Evolutionary conservation across 1,140 invertebrate genomes (phyloP).

Genomic region (Leptonema lineaticorne): DNA sequence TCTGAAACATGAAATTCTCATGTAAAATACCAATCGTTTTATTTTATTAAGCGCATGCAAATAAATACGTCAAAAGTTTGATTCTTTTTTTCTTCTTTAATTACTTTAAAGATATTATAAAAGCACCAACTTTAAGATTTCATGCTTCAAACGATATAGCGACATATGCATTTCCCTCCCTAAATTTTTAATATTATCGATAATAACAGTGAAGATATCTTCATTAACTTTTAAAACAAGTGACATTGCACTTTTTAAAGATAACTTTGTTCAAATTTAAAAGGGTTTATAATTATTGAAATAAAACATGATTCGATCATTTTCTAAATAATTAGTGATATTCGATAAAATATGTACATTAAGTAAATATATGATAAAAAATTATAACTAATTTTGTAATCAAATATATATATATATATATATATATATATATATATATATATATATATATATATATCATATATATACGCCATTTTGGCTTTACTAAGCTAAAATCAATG

Average conservation of each 20-base stretch:
- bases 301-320: constrained; percentile 11
- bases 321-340: constrained; percentile 31
- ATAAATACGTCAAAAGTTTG: neutral
- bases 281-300: constrained; percentile 2
- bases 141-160: neutral
- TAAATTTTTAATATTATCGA: constrained; percentile 6
- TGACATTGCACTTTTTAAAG: neutral
- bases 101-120: neutral
- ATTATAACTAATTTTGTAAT: neutral
- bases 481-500: constrained; percentile 28
- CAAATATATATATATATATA: neutral
- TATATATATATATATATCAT: neutral
- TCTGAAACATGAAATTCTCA: neutral
- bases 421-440: neutral
- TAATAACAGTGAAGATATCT: no score
- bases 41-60: neutral
- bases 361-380: constrained; percentile 31
- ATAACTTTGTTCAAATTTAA: neutral
- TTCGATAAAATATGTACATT: constrained; percentile 31
- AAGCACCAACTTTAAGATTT: neutral
- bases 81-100: neutral
- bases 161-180: neutral
- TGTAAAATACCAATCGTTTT: neutral
- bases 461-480: neutral
- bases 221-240: no score